Conservation (phyloP, 2,113 vertebrate species). For the Nothobranchius kuhntae region DNA sequence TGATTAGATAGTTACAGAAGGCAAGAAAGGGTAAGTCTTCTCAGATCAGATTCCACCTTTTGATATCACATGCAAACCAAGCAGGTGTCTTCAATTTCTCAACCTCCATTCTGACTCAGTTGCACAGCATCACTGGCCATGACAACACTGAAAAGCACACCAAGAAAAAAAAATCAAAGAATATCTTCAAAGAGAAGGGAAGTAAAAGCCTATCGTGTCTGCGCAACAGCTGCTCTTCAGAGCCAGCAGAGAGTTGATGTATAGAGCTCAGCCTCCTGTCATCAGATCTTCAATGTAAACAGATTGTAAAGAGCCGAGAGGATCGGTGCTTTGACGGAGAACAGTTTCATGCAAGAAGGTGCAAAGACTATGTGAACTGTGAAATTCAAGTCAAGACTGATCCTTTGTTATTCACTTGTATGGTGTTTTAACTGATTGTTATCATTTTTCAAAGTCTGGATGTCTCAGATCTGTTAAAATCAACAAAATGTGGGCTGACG, state of each 20-base stretch:
- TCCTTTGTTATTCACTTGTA: neutral
- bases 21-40: neutral
- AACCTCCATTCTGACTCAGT: neutral
- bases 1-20: too few species aligned
- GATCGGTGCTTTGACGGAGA: neutral
- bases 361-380: neutral
- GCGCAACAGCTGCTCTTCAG: neutral
- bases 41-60: neutral
- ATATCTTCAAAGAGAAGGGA: neutral
- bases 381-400: neutral
- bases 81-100: neutral
- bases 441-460: neutral
- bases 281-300: neutral
- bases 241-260: neutral
- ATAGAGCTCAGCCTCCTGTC: neutral
- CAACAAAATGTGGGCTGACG: neutral
- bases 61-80: neutral
- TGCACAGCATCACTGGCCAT: neutral
- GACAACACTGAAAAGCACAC: neutral
- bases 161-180: neutral
- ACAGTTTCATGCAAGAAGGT: neutral
- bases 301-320: neutral
- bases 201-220: neutral
- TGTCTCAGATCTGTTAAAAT: neutral
- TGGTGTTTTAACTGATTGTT: constrained; percentile 1